These are phyloP conservation scores for Dicycla oo DNA, from an alignment of 2,888 invertebrate genomes.

Conservation along the genomic window DNA sequence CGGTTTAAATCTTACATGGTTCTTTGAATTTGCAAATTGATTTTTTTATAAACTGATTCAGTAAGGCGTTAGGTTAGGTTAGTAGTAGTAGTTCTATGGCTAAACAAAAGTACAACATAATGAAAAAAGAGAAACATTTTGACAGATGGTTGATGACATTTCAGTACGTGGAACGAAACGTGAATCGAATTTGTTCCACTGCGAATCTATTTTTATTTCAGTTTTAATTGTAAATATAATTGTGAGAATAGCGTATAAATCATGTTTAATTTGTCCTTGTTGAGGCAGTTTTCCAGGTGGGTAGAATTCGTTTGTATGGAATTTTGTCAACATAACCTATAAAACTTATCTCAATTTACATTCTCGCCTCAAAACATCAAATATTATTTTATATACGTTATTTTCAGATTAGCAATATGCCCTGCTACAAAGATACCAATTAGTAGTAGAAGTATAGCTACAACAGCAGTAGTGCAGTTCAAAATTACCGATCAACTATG, in stretches of 20 bases:
- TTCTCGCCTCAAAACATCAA: background rate
- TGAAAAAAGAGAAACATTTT: background rate
- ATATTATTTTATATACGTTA: constrained; percentile 1
- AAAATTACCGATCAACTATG: constrained; percentile 84
- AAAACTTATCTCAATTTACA: constrained; percentile 7
- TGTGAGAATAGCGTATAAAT: constrained; percentile 31
- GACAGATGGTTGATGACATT: constrained; percentile 14
- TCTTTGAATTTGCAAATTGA: background rate
- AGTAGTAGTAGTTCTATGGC: too few species aligned
- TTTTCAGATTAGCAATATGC: constrained; percentile 80
- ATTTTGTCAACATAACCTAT: constrained; percentile 62
- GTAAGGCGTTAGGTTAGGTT: too few species aligned
- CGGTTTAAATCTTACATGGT: background rate
- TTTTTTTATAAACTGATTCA: background rate
- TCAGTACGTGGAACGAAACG: constrained; percentile 27
- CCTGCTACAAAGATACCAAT: constrained; percentile 70
- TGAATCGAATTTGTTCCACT: background rate
- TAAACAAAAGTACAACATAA: background rate
- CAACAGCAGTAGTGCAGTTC: constrained; percentile 78
- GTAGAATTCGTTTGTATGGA: background rate
- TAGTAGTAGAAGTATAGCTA: constrained; percentile 75
- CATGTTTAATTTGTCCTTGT: constrained; percentile 78
- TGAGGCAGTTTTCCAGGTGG: constrained; percentile 83
- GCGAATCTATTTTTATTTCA: constrained; percentile 1
- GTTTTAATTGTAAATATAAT: constrained; percentile 6